Conservation (phyloP, 2,797 vertebrate genomes). For the Pangasius sanitwongsei region DNA sequence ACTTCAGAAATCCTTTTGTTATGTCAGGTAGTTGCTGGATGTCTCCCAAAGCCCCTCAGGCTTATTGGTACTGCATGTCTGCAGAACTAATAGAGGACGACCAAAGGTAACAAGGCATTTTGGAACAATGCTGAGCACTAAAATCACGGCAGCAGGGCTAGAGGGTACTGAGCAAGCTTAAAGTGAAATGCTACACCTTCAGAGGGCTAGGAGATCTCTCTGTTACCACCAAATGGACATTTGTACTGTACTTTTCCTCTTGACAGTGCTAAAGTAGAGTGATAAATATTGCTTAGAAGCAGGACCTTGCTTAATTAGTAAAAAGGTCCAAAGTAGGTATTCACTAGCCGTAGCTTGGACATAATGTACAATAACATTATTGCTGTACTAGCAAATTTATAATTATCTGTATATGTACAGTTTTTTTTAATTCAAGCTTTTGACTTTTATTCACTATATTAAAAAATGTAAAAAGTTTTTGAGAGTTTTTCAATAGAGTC, state of each 20-base stretch:
- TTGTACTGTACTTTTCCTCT: constrained; percentile 9
- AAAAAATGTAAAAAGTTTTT: neutral
- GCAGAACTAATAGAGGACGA: constrained; percentile 72
- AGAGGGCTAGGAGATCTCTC: constrained; percentile 30
- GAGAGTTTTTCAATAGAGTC: neutral
- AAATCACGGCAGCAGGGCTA: constrained; percentile 47
- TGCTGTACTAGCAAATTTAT: neutral
- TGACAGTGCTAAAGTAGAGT: constrained; percentile 9
- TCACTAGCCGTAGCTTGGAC: neutral
- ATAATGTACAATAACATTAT: neutral
- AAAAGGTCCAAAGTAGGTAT: neutral
- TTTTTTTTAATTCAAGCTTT: neutral
- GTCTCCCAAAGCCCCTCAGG: constrained; percentile 73
- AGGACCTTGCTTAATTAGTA: constrained; percentile 16
- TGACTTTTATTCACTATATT: neutral
- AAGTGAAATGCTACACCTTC: constrained; percentile 41
- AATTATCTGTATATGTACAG: neutral
- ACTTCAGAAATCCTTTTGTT: constrained; percentile 74
- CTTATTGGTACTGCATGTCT: constrained; percentile 69
- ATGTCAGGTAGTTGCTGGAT: constrained; percentile 75
- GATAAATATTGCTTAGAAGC: constrained; percentile 7
- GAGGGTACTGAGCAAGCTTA: constrained; percentile 37
- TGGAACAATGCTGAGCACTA: constrained; percentile 67
- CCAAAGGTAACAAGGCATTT: constrained; percentile 69
- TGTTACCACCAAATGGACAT: constrained; percentile 13